Evolutionary conservation across 1,140 invertebrate species (phyloP), one percentile per base, ranked within the genome.

Genomic region (Panagrolaimus sp.): DNA sequence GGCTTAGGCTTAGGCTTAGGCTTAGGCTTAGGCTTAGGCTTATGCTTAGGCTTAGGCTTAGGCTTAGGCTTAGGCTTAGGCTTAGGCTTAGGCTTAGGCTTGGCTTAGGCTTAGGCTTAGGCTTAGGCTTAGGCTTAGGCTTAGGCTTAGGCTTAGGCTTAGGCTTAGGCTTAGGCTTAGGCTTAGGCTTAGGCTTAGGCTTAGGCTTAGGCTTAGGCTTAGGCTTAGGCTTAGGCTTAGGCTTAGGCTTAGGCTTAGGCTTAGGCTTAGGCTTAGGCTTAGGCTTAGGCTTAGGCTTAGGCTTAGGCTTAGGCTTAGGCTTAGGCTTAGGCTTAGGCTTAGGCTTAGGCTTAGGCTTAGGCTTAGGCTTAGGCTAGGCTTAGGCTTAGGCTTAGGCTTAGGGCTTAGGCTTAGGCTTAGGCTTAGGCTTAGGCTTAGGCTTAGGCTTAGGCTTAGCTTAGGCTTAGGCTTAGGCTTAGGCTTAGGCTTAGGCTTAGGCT

Each of bases 111-210:
- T 65, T 43, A 28, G 38, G 43, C 65, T 67, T 67, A 63, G 65
- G 46, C 65, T 67, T 67, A 67, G 65, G 46, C 65, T 67, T 62
- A 67, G 45, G 12, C 38, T 65, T 65, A 43, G 67, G 55, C 67
- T 68, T 68, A 68, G 67, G 55, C 67, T 68, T 68, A 68, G 67
- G 55, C 67, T 68, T 68, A 68, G 67, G 55, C 67, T 68, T 68
- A 68, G 67, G 55, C 67, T 46, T n/a, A n/a, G n/a, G n/a, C n/a
- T n/a, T n/a, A 46, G 45, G n/a, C 45, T 68, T 68, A 68, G 67
- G 55, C 52, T 68, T 68, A 68, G 67, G 12, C 17, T 21, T n/a
- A 63, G 67, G 55, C 67, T 68, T 68, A 68, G 67, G 55, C 67
- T 68, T 68, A 68, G 67, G 55, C 48, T 63, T 32, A 58, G 52